A percentile compares a stretch with the other conserved stretches of the same genome.
These are phyloP conservation scores for Megaceryle torquata DNA, from an alignment of 2,113 vertebrate species.

Conservation along the genomic window DNA sequence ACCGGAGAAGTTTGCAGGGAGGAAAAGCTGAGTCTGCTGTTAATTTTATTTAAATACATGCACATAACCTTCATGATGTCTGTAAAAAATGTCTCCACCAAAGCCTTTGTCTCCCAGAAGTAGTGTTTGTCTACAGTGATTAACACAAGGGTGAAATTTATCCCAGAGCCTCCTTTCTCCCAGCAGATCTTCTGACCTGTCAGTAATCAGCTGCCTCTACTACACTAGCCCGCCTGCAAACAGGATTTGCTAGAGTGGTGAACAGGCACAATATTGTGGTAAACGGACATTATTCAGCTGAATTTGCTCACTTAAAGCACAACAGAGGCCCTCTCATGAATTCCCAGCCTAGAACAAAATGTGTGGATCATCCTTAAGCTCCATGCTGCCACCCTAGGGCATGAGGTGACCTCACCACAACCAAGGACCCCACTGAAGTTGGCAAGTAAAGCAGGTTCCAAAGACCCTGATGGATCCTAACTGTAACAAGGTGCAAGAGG, in stretches of 20 bases:
- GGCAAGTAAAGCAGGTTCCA: background rate
- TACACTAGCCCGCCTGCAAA: background rate
- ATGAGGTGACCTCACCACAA: background rate
- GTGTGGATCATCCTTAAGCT: background rate
- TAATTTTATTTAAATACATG: conserved; percentile 16
- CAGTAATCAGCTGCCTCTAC: background rate
- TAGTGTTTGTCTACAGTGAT: background rate
- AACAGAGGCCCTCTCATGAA: background rate
- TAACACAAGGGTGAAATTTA: background rate
- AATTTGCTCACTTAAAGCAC: background rate
- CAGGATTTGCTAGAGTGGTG: background rate
- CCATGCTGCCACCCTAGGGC: background rate
- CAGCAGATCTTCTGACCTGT: background rate
- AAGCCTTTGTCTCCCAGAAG: background rate
- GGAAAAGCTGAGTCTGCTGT: background rate
- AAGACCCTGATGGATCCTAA: background rate
- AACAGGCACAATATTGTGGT: background rate
- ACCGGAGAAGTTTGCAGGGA: background rate
- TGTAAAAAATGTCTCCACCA: background rate
- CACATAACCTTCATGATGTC: background rate
- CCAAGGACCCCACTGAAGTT: background rate
- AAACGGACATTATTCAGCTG: background rate
- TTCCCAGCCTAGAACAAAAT: background rate
- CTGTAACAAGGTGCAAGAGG: background rate
- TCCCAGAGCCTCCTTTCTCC: background rate